Evolutionary conservation across 2,113 vertebrate genomes (phyloP).

Genomic region (Siniperca chuatsi): DNA sequence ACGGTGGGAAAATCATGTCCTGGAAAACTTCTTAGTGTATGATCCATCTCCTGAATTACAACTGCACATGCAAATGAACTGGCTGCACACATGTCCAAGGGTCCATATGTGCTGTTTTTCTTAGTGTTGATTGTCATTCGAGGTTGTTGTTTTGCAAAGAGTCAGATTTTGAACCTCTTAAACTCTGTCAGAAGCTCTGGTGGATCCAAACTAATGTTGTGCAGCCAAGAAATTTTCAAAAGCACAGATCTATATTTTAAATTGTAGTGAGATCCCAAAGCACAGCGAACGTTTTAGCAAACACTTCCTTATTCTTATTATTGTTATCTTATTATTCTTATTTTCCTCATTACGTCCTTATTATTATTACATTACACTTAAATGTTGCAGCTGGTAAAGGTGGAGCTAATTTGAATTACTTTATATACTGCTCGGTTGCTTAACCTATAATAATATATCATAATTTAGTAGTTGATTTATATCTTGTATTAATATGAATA

Average conservation of each 20-base stretch:
- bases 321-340: too few relatives aligned
- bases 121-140: not conserved
- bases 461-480: not conserved
- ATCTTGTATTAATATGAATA: not conserved
- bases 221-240: not conserved
- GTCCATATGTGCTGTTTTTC: not conserved
- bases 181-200: not conserved
- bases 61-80: not conserved
- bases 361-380: too few relatives aligned
- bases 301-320: too few relatives aligned
- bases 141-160: not conserved
- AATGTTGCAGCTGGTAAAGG: too few relatives aligned
- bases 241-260: not conserved
- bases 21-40: conserved; percentile 48
- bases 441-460: not conserved
- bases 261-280: too few relatives aligned
- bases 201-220: not conserved
- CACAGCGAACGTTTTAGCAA: too few relatives aligned
- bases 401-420: too few relatives aligned
- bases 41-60: conserved; percentile 25
- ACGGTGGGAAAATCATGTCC: conserved; percentile 31
- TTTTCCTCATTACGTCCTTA: too few relatives aligned
- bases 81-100: not conserved
- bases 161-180: not conserved
- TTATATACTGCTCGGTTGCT: too few relatives aligned